Base-by-base conservation (phyloP, 23 tunicate genomes). In the Phallusia fumigata region DNA sequence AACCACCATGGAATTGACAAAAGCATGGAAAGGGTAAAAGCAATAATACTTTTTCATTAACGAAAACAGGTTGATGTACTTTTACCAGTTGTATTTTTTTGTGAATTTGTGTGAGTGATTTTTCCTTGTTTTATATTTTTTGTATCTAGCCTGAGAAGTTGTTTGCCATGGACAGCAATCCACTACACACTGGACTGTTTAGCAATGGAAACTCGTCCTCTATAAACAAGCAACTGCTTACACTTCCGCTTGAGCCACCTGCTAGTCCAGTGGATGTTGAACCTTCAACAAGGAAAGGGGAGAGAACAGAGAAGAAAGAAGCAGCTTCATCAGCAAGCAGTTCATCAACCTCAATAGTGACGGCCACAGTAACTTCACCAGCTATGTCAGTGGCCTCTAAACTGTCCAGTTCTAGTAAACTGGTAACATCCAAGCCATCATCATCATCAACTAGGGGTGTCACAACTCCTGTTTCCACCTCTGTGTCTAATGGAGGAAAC, bases 351-450 rank as follows among this genome's bases (percentile, higher is more conserved):
- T 34, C 82, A 16, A 47, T 35, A 19, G 53, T 45, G 31, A 19
- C 47, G 1, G 1, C 53, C 19, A 35, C 53, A 1, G 32, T 24
- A 58, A 21, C 69, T 21, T 58, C 69, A 13, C 28, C 28, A 58
- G 69, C 69, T 22, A 22, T 58, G 69, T 58, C 69, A 58, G 28
- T 24, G 28, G 28, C 69, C 69, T 58, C 80, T 21, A 28, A 22
- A 45, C 28, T 22, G 30, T 18, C 53, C 22, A 26, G 2, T 24
- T 18, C 53, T 12, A 40, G 31, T 44, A 77, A 77, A 36, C 26
- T 15, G 53, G 12, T 50, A 36, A 72, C 80, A 32, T 53, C 78
- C 19, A 79, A 50, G 75, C 45, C 90, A 30, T 78, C 94, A 15
- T 65, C 87, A 58, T 47, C 79, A 0, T 45, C 35, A 32, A 33